These are phyloP conservation scores for Coenonympha glycerion DNA, from an alignment of 2,888 invertebrate species.

Conservation along the genomic window DNA sequence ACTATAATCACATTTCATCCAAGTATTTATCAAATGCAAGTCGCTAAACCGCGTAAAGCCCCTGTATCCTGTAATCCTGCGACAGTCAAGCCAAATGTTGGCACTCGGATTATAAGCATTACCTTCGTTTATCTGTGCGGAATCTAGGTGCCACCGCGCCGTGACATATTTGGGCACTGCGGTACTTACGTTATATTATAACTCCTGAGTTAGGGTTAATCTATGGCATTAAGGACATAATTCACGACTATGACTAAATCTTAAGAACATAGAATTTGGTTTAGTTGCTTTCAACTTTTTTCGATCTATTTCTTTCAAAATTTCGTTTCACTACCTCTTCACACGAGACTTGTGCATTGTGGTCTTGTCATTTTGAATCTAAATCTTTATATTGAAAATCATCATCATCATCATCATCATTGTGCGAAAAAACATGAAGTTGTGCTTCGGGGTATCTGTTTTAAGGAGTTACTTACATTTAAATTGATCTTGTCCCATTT, in stretches of 20 bases:
- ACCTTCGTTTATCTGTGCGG: conserved; percentile 20
- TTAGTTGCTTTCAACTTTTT: too few relatives aligned
- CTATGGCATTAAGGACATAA: neutral
- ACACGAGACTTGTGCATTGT: too few relatives aligned
- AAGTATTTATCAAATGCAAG: conserved; percentile 11
- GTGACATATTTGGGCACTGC: conserved; percentile 7
- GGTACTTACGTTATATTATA: conserved; percentile 9
- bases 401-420: too few relatives aligned
- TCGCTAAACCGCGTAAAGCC: conserved; percentile 9
- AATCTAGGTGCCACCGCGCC: conserved; percentile 10
- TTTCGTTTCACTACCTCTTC: too few relatives aligned
- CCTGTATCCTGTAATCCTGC: conserved; percentile 8
- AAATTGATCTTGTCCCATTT: too few relatives aligned
- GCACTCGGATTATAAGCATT: conserved; percentile 29
- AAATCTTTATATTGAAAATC: too few relatives aligned
- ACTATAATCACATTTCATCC: neutral
- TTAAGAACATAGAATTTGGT: too few relatives aligned
- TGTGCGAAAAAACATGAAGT: too few relatives aligned
- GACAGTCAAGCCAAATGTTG: conserved; percentile 26
- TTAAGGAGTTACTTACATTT: too few relatives aligned
- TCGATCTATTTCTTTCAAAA: too few relatives aligned
- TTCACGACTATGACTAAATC: neutral
- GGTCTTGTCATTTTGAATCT: too few relatives aligned
- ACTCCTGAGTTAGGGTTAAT: neutral
- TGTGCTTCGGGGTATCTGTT: too few relatives aligned